Evolutionary conservation across 2,797 vertebrate genomes (phyloP).

Genomic region (Sebastes baramenuke): DNA sequence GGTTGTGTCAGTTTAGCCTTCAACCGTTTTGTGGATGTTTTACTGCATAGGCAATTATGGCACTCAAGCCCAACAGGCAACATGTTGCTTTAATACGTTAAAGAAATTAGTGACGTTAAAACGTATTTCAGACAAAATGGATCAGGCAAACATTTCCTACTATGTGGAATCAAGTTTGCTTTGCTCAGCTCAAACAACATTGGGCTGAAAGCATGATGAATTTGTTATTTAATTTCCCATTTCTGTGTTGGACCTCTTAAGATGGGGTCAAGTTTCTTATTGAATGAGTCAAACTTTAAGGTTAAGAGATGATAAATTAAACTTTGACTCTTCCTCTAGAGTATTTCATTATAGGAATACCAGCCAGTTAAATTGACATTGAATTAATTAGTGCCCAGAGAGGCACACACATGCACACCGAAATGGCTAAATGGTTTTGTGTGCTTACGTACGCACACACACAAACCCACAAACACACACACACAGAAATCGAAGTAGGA

Average conservation of each 20-base stretch:
- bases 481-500: not conserved
- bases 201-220: not conserved
- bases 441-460: not conserved
- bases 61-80: too few species aligned
- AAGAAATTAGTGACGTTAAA: too few species aligned
- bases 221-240: not conserved
- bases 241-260: not conserved
- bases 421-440: not conserved
- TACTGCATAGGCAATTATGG: not conserved
- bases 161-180: not conserved
- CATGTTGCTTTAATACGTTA: too few species aligned
- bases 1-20: not conserved
- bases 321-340: constrained; percentile 13
- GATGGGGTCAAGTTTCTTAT: not conserved
- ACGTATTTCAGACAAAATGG: not conserved
- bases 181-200: not conserved
- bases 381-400: constrained; percentile 29
- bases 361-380: not conserved
- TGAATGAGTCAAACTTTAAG: constrained; percentile 15
- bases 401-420: not conserved
- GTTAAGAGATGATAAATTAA: constrained; percentile 24
- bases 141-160: not conserved
- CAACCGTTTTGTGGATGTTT: not conserved
- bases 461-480: not conserved
- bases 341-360: constrained; percentile 35